Percentiles rank a stretch among this genome's conserved stretches.
phyloP scores from a whole-genome alignment of 2,797 vertebrate genomes.

The Notamacropus eugenii region DNA sequence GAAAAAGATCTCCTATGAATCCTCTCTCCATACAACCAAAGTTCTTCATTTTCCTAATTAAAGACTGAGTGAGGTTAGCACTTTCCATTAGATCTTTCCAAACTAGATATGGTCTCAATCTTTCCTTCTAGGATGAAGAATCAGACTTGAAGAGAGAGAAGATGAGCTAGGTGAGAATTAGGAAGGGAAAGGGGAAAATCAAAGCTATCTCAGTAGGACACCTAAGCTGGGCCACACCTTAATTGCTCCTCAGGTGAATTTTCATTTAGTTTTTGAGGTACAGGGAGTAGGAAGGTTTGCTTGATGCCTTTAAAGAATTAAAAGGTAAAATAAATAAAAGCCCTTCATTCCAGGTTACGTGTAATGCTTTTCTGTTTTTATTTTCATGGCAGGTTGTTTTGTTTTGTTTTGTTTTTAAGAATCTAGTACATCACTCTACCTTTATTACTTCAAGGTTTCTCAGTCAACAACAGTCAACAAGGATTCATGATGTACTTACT shows the following conservation, averaged over 20 bases:
- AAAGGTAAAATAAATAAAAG: conserved; percentile 1
- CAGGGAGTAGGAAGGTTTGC: not conserved
- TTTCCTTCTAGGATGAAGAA: not conserved
- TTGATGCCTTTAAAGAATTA: conserved; percentile 9
- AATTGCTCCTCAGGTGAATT: not conserved
- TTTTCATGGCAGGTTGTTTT: not conserved
- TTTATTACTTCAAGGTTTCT: not conserved
- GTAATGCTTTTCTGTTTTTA: not conserved
- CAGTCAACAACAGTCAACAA: not conserved
- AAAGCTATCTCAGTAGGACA: not conserved
- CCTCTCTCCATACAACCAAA: not conserved
- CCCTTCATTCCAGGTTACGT: not conserved
- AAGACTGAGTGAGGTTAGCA: not conserved
- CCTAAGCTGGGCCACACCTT: not conserved
- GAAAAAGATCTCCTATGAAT: not conserved
- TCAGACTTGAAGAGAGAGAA: not conserved
- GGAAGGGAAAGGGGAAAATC: not conserved
- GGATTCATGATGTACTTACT: not conserved
- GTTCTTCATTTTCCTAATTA: not conserved
- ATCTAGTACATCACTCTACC: not conserved
- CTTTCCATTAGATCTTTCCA: not conserved
- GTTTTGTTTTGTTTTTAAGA: not conserved
- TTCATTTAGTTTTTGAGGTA: not conserved
- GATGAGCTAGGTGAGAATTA: not conserved
- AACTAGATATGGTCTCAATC: not conserved